Conservation (phyloP, 1,140 invertebrate species). For the Bicyclus anynana region DNA sequence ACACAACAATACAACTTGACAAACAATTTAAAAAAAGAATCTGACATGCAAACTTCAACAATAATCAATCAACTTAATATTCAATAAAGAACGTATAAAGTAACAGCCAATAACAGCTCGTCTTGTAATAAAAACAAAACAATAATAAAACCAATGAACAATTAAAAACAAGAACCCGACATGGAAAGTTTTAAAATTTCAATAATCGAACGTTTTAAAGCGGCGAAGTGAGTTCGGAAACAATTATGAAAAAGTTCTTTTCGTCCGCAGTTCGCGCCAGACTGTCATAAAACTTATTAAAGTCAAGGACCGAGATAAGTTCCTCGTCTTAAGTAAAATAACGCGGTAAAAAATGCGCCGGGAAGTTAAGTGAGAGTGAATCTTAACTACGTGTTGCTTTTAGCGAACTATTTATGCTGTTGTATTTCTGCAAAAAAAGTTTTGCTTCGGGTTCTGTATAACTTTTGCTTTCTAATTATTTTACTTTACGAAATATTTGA, state of each 20-base stretch:
- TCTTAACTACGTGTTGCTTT: conserved; percentile 66
- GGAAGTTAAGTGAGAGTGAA: conserved; percentile 69
- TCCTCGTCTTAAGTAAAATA: conserved; percentile 76
- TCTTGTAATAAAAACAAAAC: not conserved
- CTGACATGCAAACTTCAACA: too few relatives aligned
- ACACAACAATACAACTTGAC: too few relatives aligned
- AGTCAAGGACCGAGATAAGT: conserved; percentile 76
- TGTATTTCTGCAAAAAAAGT: conserved; percentile 11
- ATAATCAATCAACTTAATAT: too few relatives aligned
- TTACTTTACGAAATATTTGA: conserved; percentile 10
- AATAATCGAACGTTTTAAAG: conserved; percentile 67
- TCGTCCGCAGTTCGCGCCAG: conserved; percentile 64
- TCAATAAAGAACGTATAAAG: not conserved
- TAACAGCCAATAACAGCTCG: not conserved
- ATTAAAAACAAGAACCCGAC: conserved; percentile 7
- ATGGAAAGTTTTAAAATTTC: conserved; percentile 40
- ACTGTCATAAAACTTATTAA: conserved; percentile 77
- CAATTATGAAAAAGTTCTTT: conserved; percentile 76
- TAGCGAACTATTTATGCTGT: conserved; percentile 39
- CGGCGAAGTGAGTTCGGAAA: conserved; percentile 61
- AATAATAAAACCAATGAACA: not conserved
- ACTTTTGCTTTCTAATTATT: not conserved
- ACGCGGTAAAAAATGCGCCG: conserved; percentile 68
- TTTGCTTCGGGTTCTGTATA: not conserved
- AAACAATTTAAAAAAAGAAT: too few relatives aligned